Base-by-base conservation (phyloP, 1,140 invertebrate species). In the Panonychus citri region DNA sequence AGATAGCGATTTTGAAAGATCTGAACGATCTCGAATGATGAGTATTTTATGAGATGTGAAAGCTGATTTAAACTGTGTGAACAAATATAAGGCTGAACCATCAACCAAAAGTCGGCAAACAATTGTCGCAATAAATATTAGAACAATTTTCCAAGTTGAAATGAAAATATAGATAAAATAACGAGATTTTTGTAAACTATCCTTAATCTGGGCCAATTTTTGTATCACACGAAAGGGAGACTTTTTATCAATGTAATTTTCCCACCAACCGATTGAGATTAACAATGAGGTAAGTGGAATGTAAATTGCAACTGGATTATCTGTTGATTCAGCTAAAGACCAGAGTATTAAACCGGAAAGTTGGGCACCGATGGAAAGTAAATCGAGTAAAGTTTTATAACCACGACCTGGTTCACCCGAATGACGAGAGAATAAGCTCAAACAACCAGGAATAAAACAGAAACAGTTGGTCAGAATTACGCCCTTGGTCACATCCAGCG, bases 241-340 rank as follows among this genome's bases (percentile, higher is more conserved):
- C 24, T 60, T 60, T 15, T 39, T 60, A 55, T 68, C 67, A 88
- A 94, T 84, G 65, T 86, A 96, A 71, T 95, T 96, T 70, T 95
- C 90, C 90, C 90, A 95, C 84, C 87, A 95, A 26, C 85, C 82
- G 28, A 86, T 77, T 3, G 88, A 94, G 42, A 89, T 81, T 43
- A 89, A 76, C 39, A 93, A 69, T 8, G 87, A 74, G 1, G 85
- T 73, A 0, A 86, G 68, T 0, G 89, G 87, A 0, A 74, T 67
- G 62, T 66, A 76, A 51, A 12, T 46, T 12, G 43, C 25, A n/a
- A 15, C 15, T 12, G 50, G 57, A 25, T 25, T 34, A 21, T 56
- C 55, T 30, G 28, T 42, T 43, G 26, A 17, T 12, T 28, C 58
- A 26, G 56, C 51, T 24, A 63, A 34, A 21, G 86, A 86, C 85